Conservation (phyloP, 2,797 vertebrate genomes). For the Brachyalestes nurse region DNA sequence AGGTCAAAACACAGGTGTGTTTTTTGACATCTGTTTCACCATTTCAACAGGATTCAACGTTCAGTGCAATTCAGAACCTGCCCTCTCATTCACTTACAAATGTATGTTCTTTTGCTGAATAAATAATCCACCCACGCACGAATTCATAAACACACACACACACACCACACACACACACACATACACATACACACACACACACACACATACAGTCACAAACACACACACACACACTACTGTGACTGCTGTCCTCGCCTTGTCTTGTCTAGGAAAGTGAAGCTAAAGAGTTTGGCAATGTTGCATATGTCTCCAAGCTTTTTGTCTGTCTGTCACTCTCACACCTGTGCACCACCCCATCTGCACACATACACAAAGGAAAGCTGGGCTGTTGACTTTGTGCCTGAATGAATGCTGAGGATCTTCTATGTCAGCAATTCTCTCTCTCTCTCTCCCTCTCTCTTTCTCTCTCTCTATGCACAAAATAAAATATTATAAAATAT, state of each 20-base stretch:
- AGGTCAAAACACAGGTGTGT: not conserved
- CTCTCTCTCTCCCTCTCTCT: not conserved
- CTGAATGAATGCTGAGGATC: not conserved
- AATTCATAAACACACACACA: conserved; percentile 28
- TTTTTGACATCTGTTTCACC: not conserved
- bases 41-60: not conserved
- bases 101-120: conserved; percentile 5
- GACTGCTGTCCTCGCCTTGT: conserved; percentile 45
- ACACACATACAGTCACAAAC: no score
- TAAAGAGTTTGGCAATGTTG: conserved; percentile 17
- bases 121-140: conserved; percentile 39
- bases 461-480: no score
- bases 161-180: no score
- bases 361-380: conserved; percentile 2
- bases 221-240: conserved; percentile 1
- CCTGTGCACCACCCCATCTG: conserved; percentile 38
- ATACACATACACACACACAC: no score
- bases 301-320: conserved; percentile 63
- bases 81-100: conserved; percentile 2
- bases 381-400: conserved; percentile 23
- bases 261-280: conserved; percentile 55
- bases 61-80: not conserved
- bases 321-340: conserved; percentile 56
- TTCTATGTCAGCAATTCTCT: conserved; percentile 19
- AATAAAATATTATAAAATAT: no score